These are phyloP conservation scores for Lydus trimaculatus DNA, from an alignment of 2,888 invertebrate species.

Conservation along the genomic window DNA sequence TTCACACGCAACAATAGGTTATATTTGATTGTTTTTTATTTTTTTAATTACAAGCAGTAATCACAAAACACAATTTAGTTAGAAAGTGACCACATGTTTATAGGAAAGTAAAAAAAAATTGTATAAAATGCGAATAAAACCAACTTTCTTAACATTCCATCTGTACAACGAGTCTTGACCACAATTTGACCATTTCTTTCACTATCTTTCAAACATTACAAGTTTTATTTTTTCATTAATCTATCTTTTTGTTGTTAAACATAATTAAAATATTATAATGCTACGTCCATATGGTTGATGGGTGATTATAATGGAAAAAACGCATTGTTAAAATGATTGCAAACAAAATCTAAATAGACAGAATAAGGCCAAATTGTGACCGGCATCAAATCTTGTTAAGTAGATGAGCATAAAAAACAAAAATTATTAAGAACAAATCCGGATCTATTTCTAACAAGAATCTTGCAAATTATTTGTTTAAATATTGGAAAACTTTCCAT, in stretches of 20 bases:
- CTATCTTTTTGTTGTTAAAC: not conserved
- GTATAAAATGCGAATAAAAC: not conserved
- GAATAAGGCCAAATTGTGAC: not conserved
- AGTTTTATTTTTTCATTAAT: not conserved
- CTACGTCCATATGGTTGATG: too few relatives aligned
- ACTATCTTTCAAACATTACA: too few relatives aligned
- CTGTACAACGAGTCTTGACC: not conserved
- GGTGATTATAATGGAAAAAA: too few relatives aligned
- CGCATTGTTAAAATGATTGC: too few relatives aligned
- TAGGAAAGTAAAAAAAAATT: not conserved
- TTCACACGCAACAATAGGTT: too few relatives aligned
- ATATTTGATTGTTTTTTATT: not conserved
- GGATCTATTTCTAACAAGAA: not conserved
- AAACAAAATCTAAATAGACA: not conserved
- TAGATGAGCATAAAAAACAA: not conserved
- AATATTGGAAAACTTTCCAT: not conserved
- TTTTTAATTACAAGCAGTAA: not conserved
- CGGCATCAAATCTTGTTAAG: not conserved
- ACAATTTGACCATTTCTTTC: not conserved
- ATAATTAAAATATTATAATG: not conserved
- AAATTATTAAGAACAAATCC: not conserved
- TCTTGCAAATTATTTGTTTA: not conserved
- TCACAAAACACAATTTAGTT: not conserved
- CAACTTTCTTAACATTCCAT: conserved; percentile 1
- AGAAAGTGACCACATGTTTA: conserved; percentile 1